Conservation (phyloP, 2,113 vertebrate genomes). For the Scortum barcoo region DNA sequence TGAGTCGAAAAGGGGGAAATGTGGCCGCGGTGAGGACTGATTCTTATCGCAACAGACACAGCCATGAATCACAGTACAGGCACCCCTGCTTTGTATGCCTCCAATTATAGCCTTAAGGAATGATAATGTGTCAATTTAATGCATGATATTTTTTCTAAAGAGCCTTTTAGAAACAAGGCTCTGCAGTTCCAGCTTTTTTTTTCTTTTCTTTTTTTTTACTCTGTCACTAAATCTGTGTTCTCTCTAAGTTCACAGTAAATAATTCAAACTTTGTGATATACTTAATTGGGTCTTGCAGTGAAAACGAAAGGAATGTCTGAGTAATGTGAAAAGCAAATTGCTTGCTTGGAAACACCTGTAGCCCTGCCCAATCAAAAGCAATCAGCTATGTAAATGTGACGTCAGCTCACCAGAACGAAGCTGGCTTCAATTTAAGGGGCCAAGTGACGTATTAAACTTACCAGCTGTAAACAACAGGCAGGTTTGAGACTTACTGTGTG, state of each 20-base stretch:
- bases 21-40: not conserved
- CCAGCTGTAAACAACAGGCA: no score
- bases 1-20: not conserved
- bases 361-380: not conserved
- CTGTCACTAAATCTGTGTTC: not conserved
- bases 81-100: not conserved
- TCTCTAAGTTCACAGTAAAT: not conserved
- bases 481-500: no score
- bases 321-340: not conserved
- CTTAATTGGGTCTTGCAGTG: not conserved
- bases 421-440: not conserved
- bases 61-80: not conserved
- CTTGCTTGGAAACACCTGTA: not conserved
- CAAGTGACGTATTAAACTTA: no score
- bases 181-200: no score
- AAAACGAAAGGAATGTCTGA: not conserved
- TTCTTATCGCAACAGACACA: slow-evolving; percentile 7
- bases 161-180: no score
- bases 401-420: not conserved
- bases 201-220: no score
- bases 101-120: not conserved
- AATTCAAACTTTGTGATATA: not conserved
- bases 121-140: not conserved
- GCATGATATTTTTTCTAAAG: not conserved
- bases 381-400: not conserved